Conservation (phyloP, 2,797 vertebrate species). For the Galagoides demidoff region DNA sequence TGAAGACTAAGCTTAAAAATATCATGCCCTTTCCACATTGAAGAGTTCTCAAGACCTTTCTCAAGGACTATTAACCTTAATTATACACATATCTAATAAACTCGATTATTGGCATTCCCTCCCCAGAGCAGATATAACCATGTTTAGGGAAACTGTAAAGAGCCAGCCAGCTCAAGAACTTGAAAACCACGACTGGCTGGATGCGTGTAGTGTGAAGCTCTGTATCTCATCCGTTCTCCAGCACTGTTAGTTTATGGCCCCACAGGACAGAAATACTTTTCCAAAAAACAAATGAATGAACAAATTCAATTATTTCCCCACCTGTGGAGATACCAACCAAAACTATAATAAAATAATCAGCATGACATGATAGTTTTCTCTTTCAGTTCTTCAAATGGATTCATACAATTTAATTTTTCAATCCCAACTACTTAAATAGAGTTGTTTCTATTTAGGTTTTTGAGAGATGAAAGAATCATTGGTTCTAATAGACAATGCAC, state of each 20-base stretch:
- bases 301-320: neutral
- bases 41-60: neutral
- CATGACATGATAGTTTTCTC: neutral
- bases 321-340: neutral
- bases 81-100: conserved; percentile 56
- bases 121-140: neutral
- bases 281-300: neutral
- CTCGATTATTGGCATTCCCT: neutral
- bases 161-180: neutral
- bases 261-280: neutral
- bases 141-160: conserved; percentile 8
- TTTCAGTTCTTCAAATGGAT: neutral
- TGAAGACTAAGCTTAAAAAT: conserved; percentile 17
- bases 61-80: conserved; percentile 44
- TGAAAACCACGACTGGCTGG: neutral
- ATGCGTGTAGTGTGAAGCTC: neutral
- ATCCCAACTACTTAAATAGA: neutral
- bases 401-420: neutral
- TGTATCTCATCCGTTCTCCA: neutral
- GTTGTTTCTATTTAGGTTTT: neutral
- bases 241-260: neutral
- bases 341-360: neutral
- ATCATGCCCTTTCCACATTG: neutral
- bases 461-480: neutral
- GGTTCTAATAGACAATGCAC: neutral